A percentile compares a stretch with the other conserved stretches of the same genome.
These are phyloP conservation scores for Caenorhabditis brenneri DNA, from an alignment of 1,140 invertebrate species.

Conservation along the genomic window DNA sequence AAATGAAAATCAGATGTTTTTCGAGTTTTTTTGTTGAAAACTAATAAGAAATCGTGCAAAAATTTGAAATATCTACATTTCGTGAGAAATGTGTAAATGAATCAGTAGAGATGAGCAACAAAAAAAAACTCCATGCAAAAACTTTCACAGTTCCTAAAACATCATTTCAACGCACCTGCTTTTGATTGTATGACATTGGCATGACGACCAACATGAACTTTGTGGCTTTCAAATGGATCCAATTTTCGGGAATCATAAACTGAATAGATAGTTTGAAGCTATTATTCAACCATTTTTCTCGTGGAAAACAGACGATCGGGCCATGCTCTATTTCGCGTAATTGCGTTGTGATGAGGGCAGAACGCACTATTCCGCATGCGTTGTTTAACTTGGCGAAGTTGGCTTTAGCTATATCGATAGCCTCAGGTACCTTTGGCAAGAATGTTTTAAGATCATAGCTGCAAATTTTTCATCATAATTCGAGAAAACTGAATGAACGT, in stretches of 20 bases:
- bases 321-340: not conserved
- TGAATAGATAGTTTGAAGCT: not conserved
- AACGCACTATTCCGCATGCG: not conserved
- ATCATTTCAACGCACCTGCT: not conserved
- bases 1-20: too few relatives aligned
- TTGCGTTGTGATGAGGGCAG: not conserved
- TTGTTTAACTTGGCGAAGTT: not conserved
- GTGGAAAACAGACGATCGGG: not conserved
- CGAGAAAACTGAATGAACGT: too few relatives aligned
- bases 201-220: slow-evolving; percentile 9
- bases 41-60: too few relatives aligned
- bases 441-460: too few relatives aligned
- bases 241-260: not conserved
- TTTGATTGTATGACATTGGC: not conserved
- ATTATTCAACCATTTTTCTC: not conserved
- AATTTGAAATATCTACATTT: too few relatives aligned
- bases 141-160: too few relatives aligned
- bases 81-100: too few relatives aligned
- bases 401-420: not conserved
- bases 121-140: too few relatives aligned
- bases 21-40: too few relatives aligned
- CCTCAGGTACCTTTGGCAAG: too few relatives aligned
- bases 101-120: too few relatives aligned
- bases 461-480: not conserved
- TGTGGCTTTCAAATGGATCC: not conserved